Base-by-base conservation (phyloP, 1,140 invertebrate species). In the Wiebesia pumilae region DNA sequence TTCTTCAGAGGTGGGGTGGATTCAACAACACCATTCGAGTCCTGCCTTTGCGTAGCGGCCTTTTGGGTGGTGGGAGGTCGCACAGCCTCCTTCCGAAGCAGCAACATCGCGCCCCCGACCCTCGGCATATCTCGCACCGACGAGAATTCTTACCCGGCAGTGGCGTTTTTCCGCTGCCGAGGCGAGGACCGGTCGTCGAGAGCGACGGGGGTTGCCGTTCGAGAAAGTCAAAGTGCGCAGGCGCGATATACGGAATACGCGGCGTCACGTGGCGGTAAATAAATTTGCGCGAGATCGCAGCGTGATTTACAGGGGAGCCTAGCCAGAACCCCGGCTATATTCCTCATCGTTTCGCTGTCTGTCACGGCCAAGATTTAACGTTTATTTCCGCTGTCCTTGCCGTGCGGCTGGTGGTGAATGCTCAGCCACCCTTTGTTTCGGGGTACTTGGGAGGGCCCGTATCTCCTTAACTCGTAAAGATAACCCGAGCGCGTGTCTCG, bases 381-480 rank as follows among this genome's bases (percentile, higher is more conserved):
- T 90, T 90, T 90, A 92, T 91, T 93, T 92, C 92, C 91, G 91
- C 84, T 88, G 89, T 87, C 89, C 84, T 88, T 85, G 75, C 33
- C 65, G 84, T 78, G 58, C 85, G 67, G 33, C 58, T 1, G 30
- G 73, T 27, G 10, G 67, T 19, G n/a, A 51, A 51, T 33, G 19
- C 38, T 16, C 24, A 30, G 30, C 40, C 75, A 78, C 58, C 73
- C 83, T 84, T 84, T 84, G 83, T 79, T 79, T 84, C 19, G 30
- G 71, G 81, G 47, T 71, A 80, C 69, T 83, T 81, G 82, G 86
- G 83, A 88, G 88, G 90, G 85, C 69, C 51, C 38, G 40, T 78
- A 91, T 91, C 91, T 91, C 89, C 90, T 88, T 88, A 89, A 91
- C 91, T 93, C 90, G 91, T 91, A 92, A 93, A 92, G 91, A 93